phyloP scores from a whole-genome alignment of 2,113 vertebrate species.

The Gobio gobio region DNA sequence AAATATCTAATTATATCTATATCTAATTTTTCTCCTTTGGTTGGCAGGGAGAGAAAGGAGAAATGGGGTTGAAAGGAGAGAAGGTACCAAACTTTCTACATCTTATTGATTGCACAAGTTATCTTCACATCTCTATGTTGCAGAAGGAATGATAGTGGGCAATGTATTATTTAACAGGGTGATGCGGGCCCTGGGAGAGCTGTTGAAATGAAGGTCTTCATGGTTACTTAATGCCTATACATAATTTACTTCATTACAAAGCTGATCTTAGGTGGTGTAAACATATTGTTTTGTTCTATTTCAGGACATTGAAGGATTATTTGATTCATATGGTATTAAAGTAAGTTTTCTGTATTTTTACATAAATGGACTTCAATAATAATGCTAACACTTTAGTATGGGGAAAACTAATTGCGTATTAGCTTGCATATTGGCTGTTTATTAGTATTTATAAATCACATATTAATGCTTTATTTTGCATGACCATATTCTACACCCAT shows the following conservation, averaged over 20 bases:
- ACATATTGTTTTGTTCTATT: slow-evolving; percentile 41
- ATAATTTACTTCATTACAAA: slow-evolving; percentile 14
- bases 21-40: slow-evolving; percentile 37
- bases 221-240: neutral
- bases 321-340: slow-evolving; percentile 87
- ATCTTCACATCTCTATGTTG: neutral
- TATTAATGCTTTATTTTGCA: too few species aligned
- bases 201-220: slow-evolving; percentile 74
- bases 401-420: too few species aligned
- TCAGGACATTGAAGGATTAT: slow-evolving; percentile 86
- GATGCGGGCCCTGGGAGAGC: slow-evolving; percentile 71
- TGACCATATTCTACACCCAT: too few species aligned
- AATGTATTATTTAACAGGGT: slow-evolving; percentile 65
- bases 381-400: too few species aligned
- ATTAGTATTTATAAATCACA: too few species aligned
- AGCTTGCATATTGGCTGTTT: too few species aligned
- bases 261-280: neutral
- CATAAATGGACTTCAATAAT: neutral
- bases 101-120: neutral
- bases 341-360: slow-evolving; percentile 59
- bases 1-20: too few species aligned
- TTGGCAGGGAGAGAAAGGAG: slow-evolving; percentile 76
- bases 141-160: slow-evolving; percentile 7
- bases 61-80: slow-evolving; percentile 69
- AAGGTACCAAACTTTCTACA: slow-evolving; percentile 62